Base-by-base conservation (phyloP, 2,797 vertebrate species). In the Micrastur ruficollis region DNA sequence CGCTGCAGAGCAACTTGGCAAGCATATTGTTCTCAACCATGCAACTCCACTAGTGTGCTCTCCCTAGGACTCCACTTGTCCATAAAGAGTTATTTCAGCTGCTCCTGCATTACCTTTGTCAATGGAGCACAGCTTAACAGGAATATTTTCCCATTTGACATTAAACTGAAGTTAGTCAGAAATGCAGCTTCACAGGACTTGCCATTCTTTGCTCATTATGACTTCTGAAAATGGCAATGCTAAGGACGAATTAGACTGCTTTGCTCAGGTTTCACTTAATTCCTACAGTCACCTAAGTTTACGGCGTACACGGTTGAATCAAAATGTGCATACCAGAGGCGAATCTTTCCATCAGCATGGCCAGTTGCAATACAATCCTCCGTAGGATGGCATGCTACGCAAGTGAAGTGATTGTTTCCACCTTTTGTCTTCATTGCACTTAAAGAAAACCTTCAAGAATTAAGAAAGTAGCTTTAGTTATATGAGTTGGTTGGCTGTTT, bases 341-440 rank as follows among this genome's bases (percentile, higher is more conserved):
- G 98, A 55, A 99, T 99, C 97, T 99, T 99, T 62, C 99, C 99
- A 42, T 99, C 99, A 46, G 98, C 97, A 9, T 99, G 99, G 36
- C 99, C 99, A 0, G 99, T 99, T 49, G 99, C 99, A 8, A 99
- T 99, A 96, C 99, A 99, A 71, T 99, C 99, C 31, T 99, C 99
- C 3, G 96, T 98, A 3, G 99, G 99, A 95, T 99, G 99, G 93
- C 99, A 99, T 17, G 98, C 89, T 1, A 99, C n/a, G 6, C 99
- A 99, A 0, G 97, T 99, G 83, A 99, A 99, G 2, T 65, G 85
- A 89, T 99, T 99, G 92, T 95, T 98, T 38, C 97, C 91, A 19
- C 98, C 97, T 61, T 99, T 99, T 92, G 96, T 98, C 90, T 97
- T 98, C 52, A 52, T 53, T 89, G 98, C 85, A 83, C 97, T 98